Evolutionary conservation across 1,140 invertebrate species (phyloP).

Genomic region (Euglossa dilemma): DNA sequence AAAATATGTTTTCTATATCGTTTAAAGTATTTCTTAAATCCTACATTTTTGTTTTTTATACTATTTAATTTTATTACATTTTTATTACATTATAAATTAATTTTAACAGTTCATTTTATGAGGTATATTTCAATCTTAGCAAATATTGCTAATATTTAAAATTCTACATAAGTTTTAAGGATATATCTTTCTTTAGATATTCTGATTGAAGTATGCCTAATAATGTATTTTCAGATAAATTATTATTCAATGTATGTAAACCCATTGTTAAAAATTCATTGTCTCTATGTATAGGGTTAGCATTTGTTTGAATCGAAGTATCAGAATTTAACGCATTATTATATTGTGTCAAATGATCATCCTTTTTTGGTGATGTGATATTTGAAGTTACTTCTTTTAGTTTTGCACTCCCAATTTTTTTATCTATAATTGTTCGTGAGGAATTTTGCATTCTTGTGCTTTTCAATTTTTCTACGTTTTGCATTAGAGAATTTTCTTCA

Average conservation of each 20-base stretch:
- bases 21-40: conserved; percentile 1
- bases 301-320: conserved; percentile 26
- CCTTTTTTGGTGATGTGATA: neutral
- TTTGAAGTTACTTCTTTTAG: neutral
- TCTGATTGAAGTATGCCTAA: conserved; percentile 59
- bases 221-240: conserved; percentile 39
- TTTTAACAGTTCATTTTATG: neutral
- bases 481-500: neutral
- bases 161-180: conserved; percentile 51
- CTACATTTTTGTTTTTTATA: neutral
- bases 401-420: neutral
- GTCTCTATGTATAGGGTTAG: neutral
- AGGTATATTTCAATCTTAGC: neutral
- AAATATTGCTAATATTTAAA: neutral
- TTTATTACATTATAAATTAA: neutral
- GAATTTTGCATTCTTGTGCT: neutral
- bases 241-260: conserved; percentile 19
- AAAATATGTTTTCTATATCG: conserved; percentile 44
- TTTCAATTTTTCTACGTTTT: neutral
- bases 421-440: neutral
- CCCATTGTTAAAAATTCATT: conserved; percentile 59
- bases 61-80: neutral
- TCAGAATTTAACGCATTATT: conserved; percentile 5
- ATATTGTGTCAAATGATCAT: neutral
- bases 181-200: conserved; percentile 59